Conservation (phyloP, 2,888 invertebrate species). For the Lottia scabra region DNA sequence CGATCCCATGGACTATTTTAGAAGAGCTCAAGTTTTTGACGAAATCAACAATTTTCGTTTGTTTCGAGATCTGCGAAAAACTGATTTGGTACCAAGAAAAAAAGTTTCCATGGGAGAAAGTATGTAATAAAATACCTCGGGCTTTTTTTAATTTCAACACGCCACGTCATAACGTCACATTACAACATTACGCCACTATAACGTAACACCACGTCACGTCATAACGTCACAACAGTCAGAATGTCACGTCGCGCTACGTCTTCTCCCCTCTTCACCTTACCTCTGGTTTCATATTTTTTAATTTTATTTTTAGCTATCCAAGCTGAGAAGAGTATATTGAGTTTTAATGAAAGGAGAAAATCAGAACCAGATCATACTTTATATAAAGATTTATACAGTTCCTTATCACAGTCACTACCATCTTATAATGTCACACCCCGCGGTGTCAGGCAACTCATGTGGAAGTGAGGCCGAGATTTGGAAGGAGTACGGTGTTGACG, state of each 20-base stretch:
- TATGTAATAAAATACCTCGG: no score
- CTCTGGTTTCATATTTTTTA: no score
- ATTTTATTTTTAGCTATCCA: background rate
- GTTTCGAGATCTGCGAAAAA: background rate
- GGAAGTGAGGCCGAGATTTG: background rate
- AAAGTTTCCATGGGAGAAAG: background rate
- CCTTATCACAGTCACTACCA: background rate
- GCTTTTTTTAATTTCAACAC: no score
- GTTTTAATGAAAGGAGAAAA: background rate
- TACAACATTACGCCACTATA: no score
- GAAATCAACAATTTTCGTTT: background rate
- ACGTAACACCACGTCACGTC: no score
- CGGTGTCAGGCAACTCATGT: background rate
- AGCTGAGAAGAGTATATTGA: background rate
- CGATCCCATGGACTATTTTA: background rate
- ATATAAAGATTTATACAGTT: conserved; percentile 3
- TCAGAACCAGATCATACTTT: background rate
- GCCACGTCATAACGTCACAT: no score
- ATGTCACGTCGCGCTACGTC: no score
- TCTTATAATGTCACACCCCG: background rate
- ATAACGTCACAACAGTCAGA: no score
- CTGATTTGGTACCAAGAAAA: background rate
- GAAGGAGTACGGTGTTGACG: no score
- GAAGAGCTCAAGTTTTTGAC: background rate
- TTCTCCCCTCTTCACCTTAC: no score